Conservation (phyloP, 2,797 vertebrate genomes). For the Remorina albescens region DNA sequence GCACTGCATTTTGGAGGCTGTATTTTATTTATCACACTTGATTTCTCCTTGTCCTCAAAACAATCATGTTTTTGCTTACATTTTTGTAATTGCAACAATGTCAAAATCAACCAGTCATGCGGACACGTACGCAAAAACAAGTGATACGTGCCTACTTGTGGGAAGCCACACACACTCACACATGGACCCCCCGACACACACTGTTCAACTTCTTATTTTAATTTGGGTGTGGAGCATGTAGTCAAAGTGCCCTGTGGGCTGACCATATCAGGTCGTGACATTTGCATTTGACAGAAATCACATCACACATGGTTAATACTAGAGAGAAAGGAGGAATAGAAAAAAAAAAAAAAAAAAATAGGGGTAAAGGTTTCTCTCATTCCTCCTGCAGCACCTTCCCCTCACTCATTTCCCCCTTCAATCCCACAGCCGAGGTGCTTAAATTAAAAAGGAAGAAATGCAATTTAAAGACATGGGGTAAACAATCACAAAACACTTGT, state of each 20-base stretch:
- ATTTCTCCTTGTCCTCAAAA: conserved; percentile 83
- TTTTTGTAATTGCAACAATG: conserved; percentile 90
- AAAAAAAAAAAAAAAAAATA: conserved; percentile 40
- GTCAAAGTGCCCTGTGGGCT: conserved; percentile 83
- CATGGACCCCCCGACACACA: conserved; percentile 25
- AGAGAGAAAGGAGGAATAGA: conserved; percentile 81
- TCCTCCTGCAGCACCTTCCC: conserved; percentile 44
- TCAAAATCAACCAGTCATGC: conserved; percentile 83
- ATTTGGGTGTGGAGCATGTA: conserved; percentile 89
- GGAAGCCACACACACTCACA: conserved; percentile 7
- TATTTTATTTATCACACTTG: conserved; percentile 88
- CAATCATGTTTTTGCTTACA: conserved; percentile 84
- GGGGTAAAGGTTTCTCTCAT: conserved; percentile 71
- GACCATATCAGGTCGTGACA: conserved; percentile 88
- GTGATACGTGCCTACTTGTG: conserved; percentile 5
- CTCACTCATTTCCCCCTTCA: conserved; percentile 66
- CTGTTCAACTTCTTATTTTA: conserved; percentile 86
- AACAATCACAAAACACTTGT: conserved; percentile 90
- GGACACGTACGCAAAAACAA: conserved; percentile 13
- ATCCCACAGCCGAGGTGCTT: conserved; percentile 83
- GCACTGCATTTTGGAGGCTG: conserved; percentile 45
- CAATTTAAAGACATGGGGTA: conserved; percentile 94
- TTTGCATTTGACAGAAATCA: conserved; percentile 86
- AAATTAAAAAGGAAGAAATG: conserved; percentile 92
- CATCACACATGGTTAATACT: conserved; percentile 87